Conservation (phyloP, 2,797 vertebrate species). For the Neopelma chrysocephalum region DNA sequence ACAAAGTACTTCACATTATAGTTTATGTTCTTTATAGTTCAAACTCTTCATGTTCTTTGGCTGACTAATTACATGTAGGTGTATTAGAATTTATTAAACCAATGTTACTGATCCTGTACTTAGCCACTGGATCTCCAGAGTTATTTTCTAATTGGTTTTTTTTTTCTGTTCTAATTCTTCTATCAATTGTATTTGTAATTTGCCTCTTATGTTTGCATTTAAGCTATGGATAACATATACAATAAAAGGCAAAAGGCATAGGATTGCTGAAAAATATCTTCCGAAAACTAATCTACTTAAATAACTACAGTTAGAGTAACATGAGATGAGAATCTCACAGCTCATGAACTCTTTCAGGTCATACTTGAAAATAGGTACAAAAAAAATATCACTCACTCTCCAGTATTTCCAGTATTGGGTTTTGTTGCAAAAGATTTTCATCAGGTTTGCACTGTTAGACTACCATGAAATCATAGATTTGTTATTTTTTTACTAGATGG, state of each 20-base stretch:
- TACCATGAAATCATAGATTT: not conserved
- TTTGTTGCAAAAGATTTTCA: not conserved
- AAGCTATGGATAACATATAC: not conserved
- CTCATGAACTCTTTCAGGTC: not conserved
- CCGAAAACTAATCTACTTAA: not conserved
- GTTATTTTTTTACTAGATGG: not conserved
- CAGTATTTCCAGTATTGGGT: not conserved
- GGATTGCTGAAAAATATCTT: not conserved
- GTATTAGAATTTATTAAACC: not conserved
- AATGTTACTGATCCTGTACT: not conserved
- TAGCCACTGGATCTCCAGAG: not conserved
- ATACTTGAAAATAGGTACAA: not conserved
- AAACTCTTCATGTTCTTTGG: not conserved
- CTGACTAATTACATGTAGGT: not conserved
- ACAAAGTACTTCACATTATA: not conserved
- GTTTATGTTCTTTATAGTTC: not conserved
- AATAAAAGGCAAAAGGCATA: not conserved
- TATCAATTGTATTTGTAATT: not conserved
- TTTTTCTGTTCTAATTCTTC: not conserved
- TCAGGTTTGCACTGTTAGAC: not conserved
- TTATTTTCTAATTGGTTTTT: fast-evolving
- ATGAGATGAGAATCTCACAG: not conserved
- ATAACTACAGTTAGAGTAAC: not conserved
- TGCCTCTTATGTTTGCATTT: not conserved
- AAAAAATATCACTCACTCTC: not conserved